Evolutionary conservation across 2,888 invertebrate genomes (phyloP).

Genomic region (Caenorhabditis macrosperma): DNA sequence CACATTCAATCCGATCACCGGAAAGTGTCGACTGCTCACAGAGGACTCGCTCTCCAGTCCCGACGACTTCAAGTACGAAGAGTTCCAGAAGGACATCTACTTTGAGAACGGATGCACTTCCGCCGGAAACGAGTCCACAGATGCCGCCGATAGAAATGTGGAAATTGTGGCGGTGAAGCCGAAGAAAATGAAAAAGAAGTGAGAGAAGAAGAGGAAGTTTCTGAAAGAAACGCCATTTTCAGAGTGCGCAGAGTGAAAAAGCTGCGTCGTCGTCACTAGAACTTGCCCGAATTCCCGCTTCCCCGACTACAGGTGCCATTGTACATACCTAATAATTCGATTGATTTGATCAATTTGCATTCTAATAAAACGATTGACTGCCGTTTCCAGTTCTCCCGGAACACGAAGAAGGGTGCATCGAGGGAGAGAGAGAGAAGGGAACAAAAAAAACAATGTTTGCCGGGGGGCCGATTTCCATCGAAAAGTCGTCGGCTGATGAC

Average conservation of each 20-base stretch:
- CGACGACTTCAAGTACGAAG: constrained; percentile 69
- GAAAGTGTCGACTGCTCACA: constrained; percentile 71
- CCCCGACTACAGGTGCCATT: constrained; percentile 56
- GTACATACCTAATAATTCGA: constrained; percentile 33
- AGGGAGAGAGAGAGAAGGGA: too few relatives aligned
- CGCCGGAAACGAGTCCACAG: constrained; percentile 25
- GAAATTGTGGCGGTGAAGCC: constrained; percentile 49
- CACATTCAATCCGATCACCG: constrained; percentile 71
- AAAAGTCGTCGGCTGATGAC: constrained; percentile 25
- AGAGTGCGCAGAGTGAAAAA: constrained; percentile 32
- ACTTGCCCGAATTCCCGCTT: not conserved
- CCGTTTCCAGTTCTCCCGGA: constrained; percentile 14
- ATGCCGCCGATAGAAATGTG: constrained; percentile 31
- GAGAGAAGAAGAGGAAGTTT: not conserved
- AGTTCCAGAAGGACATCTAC: constrained; percentile 70
- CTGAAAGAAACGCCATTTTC: constrained; percentile 1
- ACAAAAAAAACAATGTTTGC: constrained; percentile 44
- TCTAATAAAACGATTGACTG: constrained; percentile 23
- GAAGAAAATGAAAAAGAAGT: constrained; percentile 55
- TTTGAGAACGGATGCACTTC: constrained; percentile 76
- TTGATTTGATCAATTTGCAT: constrained; percentile 38
- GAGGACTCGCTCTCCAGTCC: constrained; percentile 73
- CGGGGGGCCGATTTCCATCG: constrained; percentile 10
- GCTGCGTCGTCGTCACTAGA: constrained; percentile 34
- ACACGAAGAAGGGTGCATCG: constrained; percentile 4